Conservation (phyloP, 1,140 invertebrate species). For the Drosophila micromelanica region DNA sequence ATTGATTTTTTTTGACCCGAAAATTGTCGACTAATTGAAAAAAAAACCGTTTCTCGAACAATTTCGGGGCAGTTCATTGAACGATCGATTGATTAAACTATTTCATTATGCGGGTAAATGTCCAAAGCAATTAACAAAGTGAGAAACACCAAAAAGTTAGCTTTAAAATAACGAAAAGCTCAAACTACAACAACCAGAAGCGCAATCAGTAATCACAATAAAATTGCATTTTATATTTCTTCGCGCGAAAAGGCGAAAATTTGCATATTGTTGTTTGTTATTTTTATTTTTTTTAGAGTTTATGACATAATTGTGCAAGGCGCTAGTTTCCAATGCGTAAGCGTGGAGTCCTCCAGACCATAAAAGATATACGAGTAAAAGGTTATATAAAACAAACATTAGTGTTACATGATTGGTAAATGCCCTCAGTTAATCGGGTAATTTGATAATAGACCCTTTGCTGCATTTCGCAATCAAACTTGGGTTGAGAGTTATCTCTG, state of each 20-base stretch:
- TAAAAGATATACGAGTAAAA: conserved; percentile 26
- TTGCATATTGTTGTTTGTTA: conserved; percentile 21
- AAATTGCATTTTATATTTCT: conserved; percentile 33
- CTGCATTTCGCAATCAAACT: conserved; percentile 15
- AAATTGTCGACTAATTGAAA: conserved; percentile 51
- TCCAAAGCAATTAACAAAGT: conserved; percentile 41
- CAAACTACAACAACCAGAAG: conserved; percentile 21
- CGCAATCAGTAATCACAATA: conserved; percentile 40
- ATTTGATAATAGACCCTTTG: conserved; percentile 1
- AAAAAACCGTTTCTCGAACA: conserved; percentile 16
- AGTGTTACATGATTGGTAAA: conserved; percentile 5
- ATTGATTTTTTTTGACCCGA: conserved; percentile 33
- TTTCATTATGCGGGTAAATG: conserved; percentile 41
- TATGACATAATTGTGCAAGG: conserved; percentile 31
- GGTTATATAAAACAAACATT: conserved; percentile 15
- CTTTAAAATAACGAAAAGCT: conserved; percentile 25
- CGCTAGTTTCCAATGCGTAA: conserved; percentile 37
- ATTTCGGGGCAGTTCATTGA: conserved; percentile 41
- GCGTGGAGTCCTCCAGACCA: conserved; percentile 11
- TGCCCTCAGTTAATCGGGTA: conserved; percentile 3
- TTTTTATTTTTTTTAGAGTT: conserved; percentile 30
- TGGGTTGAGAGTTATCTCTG: conserved; percentile 33
- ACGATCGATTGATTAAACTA: conserved; percentile 33
- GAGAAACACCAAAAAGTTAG: conserved; percentile 19
- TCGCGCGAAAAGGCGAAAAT: conserved; percentile 30